A percentile compares a stretch with the other conserved stretches of the same genome.
Conservation (phyloP, 2,888 invertebrate genomes). For the Eubasilissa splendida region DNA sequence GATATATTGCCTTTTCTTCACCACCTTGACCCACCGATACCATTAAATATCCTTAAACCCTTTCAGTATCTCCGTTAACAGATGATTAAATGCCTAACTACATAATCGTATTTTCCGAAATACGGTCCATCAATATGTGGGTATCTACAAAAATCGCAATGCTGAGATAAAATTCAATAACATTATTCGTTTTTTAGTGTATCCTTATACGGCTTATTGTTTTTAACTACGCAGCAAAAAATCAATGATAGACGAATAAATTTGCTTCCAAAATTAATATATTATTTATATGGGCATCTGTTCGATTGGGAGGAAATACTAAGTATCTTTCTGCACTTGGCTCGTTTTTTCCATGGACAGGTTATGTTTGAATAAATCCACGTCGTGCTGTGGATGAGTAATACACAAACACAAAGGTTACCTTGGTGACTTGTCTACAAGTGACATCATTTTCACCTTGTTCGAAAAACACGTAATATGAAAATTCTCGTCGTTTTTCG, state of each 20-base stretch:
- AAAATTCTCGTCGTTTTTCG: neutral
- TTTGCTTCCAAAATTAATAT: too few species aligned
- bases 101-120: constrained; percentile 1
- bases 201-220: neutral
- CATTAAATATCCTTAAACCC: constrained; percentile 1
- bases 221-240: too few species aligned
- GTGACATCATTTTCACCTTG: constrained; percentile 24
- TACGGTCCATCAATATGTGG: neutral
- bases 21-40: too few species aligned
- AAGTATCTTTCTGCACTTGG: too few species aligned
- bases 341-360: neutral
- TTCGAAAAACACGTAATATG: neutral
- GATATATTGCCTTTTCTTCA: too few species aligned
- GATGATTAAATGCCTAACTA: constrained; percentile 9
- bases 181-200: constrained; percentile 12
- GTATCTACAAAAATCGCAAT: neutral
- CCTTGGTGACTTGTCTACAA: constrained; percentile 23
- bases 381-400: neutral
- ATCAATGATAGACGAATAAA: too few species aligned
- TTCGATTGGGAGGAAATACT: too few species aligned
- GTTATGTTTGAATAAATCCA: neutral
- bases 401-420: constrained; percentile 14
- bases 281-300: too few species aligned
- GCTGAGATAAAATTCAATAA: neutral
- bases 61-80: constrained; percentile 6